Conservation (phyloP, 1,140 invertebrate genomes). For the Rhopalosiphum maidis region DNA sequence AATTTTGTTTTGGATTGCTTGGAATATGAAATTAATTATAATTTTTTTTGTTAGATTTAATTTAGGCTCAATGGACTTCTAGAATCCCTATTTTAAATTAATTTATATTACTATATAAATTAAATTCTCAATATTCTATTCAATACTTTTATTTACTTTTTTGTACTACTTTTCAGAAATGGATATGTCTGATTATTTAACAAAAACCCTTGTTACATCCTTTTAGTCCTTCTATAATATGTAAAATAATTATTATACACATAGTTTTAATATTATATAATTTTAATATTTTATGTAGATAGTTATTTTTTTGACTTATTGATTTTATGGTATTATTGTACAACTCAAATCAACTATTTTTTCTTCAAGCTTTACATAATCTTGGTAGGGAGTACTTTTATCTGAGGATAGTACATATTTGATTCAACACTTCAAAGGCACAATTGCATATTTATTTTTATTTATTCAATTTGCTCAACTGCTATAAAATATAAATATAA, state of each 20-base stretch:
- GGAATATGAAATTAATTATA: neutral
- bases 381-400: neutral
- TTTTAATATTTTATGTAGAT: constrained; percentile 47
- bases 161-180: constrained; percentile 10
- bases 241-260: constrained; percentile 40
- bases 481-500: constrained; percentile 29
- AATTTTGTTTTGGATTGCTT: constrained; percentile 12
- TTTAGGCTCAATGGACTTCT: neutral
- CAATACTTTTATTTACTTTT: constrained; percentile 13
- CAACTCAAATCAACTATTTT: constrained; percentile 26
- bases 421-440: neutral
- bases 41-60: neutral
- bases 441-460: constrained; percentile 16
- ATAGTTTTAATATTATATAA: constrained; percentile 51
- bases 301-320: constrained; percentile 46
- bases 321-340: constrained; percentile 26
- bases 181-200: neutral
- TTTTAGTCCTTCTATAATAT: constrained; percentile 12
- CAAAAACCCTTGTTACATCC: neutral
- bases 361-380: constrained; percentile 23
- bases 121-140: neutral
- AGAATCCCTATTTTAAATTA: neutral
- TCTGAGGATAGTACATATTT: neutral
- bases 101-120: neutral
- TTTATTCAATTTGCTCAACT: constrained; percentile 49